Percentiles rank a stretch among this genome's conserved stretches.
These are phyloP conservation scores for Chromobotia macracanthus DNA, from an alignment of 2,797 vertebrate genomes.

Conservation along the genomic window DNA sequence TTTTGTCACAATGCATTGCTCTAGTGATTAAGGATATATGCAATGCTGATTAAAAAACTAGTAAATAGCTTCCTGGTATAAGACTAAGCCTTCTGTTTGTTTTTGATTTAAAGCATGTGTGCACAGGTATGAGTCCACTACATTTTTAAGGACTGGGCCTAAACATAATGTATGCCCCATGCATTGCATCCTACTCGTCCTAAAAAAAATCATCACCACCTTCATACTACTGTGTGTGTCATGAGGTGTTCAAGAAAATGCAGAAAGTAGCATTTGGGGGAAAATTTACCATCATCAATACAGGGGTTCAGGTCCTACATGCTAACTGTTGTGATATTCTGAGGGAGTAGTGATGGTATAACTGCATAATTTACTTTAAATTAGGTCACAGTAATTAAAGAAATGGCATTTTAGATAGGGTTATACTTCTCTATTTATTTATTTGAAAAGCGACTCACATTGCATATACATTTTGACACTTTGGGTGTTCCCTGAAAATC, in stretches of 20 bases:
- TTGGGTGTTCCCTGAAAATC: neutral
- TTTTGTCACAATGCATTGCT: neutral
- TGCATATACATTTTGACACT: neutral
- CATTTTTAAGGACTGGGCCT: neutral
- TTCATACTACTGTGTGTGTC: neutral
- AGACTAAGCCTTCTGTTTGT: neutral
- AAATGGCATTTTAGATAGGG: too few species aligned
- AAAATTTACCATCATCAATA: conserved; percentile 27
- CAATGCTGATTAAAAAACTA: neutral
- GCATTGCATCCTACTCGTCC: neutral
- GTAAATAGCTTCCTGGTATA: neutral
- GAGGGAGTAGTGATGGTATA: conserved; percentile 1
- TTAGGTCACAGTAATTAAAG: too few species aligned
- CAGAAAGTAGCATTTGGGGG: neutral
- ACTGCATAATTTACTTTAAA: neutral
- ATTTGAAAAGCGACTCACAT: too few species aligned
- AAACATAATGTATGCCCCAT: neutral
- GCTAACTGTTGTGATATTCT: conserved; percentile 14
- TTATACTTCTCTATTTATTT: too few species aligned
- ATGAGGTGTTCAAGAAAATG: neutral
- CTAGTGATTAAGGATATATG: neutral
- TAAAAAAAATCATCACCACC: neutral
- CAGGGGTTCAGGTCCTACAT: neutral
- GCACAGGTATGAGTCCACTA: neutral
- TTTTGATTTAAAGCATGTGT: neutral